Evolutionary conservation across 2,797 vertebrate species (phyloP).

Genomic region (Manis crassicaudata): DNA sequence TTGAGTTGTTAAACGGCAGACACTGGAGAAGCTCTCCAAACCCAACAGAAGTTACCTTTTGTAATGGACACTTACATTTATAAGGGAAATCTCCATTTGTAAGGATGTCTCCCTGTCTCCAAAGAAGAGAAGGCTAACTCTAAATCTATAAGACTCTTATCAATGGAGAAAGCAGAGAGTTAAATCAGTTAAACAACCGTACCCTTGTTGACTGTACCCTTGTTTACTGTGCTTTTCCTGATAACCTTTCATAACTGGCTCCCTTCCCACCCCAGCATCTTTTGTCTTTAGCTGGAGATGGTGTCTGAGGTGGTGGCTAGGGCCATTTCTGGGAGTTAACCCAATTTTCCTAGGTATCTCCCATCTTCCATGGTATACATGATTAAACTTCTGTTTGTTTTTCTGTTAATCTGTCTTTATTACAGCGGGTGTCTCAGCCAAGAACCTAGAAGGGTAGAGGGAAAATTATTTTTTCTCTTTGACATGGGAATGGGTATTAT

Average conservation of each 20-base stretch:
- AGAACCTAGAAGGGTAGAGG: too few relatives aligned
- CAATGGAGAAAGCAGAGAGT: neutral
- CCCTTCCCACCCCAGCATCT: neutral
- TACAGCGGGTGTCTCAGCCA: neutral
- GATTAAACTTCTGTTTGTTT: neutral
- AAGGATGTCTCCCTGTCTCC: neutral
- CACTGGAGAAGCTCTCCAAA: neutral
- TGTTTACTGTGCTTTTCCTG: neutral
- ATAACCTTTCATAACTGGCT: neutral
- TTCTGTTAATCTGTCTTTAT: neutral
- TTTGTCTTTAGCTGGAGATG: neutral
- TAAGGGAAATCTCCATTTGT: neutral
- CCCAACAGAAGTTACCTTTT: neutral
- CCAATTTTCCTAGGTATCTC: neutral
- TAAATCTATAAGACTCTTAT: neutral
- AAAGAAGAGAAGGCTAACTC: neutral
- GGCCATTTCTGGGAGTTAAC: neutral
- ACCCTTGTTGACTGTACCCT: neutral
- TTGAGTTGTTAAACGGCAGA: neutral
- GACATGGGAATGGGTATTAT: neutral
- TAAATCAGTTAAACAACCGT: neutral
- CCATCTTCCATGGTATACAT: neutral
- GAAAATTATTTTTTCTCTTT: neutral
- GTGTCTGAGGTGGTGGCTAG: neutral
- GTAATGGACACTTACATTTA: neutral